These are phyloP conservation scores for Philotrypesis tridentata DNA, from an alignment of 1,140 invertebrate genomes.

Conservation along the genomic window DNA sequence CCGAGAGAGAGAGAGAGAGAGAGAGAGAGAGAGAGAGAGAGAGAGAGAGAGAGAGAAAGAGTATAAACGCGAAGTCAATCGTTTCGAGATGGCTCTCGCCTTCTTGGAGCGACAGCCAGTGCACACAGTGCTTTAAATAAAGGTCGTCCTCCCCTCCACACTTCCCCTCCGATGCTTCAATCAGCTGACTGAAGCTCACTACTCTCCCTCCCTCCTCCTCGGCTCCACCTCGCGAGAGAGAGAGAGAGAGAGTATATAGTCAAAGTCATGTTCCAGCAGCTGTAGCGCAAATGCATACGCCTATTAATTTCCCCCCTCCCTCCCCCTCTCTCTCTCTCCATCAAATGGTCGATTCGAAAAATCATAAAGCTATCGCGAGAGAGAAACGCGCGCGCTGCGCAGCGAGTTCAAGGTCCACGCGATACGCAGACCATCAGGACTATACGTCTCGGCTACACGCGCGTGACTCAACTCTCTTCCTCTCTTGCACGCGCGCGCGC, in stretches of 20 bases:
- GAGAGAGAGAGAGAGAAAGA: background rate
- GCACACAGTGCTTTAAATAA: slow-evolving; percentile 64
- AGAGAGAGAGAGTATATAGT: slow-evolving; percentile 15
- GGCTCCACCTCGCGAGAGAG: background rate
- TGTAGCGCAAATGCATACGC: slow-evolving; percentile 69
- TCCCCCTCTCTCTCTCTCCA: background rate
- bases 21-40: too few relatives aligned
- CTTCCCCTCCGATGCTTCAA: slow-evolving; percentile 65
- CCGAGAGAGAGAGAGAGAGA: too few relatives aligned
- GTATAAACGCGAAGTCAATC: too few relatives aligned
- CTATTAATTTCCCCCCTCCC: background rate
- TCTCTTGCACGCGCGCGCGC: background rate
- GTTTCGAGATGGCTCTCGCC: too few relatives aligned
- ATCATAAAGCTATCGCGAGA: background rate
- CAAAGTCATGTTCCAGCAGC: slow-evolving; percentile 55
- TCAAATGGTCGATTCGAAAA: background rate
- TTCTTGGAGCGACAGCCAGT: background rate
- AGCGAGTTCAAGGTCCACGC: background rate
- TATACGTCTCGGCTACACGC: background rate
- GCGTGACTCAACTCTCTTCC: background rate
- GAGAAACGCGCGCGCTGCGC: too few relatives aligned
- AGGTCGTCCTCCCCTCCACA: slow-evolving; percentile 64
- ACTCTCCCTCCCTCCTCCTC: slow-evolving; percentile 37
- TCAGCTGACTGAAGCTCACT: slow-evolving; percentile 67
- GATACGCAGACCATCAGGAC: too few relatives aligned